Evolutionary conservation across 2,888 invertebrate species (phyloP).

Genomic region (Thyatira batis): DNA sequence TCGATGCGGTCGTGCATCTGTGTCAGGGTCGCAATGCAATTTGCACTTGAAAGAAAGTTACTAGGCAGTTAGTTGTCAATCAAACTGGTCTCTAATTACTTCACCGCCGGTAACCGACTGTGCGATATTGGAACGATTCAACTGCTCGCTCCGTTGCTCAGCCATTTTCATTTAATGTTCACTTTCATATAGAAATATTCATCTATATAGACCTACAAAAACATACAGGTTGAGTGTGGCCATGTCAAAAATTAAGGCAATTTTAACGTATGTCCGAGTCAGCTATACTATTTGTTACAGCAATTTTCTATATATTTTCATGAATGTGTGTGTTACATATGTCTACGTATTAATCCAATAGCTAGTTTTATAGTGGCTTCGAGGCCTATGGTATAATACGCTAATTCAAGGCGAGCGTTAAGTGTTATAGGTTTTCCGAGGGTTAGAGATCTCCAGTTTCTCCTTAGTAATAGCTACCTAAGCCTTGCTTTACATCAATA

Average conservation of each 20-base stretch:
- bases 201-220: too few species aligned
- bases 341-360: neutral
- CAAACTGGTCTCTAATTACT: neutral
- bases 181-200: neutral
- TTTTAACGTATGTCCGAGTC: too few species aligned
- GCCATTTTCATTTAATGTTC: neutral
- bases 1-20: neutral
- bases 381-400: neutral
- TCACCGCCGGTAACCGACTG: neutral
- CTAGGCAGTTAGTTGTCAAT: neutral
- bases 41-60: neutral
- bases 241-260: too few species aligned
- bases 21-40: neutral
- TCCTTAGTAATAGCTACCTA: neutral
- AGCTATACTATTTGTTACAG: too few species aligned
- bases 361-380: neutral
- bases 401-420: neutral
- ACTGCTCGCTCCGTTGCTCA: neutral
- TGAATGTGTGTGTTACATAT: too few species aligned
- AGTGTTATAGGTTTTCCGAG: neutral
- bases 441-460: neutral
- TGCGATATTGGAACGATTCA: neutral
- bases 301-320: too few species aligned
- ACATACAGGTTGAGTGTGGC: too few species aligned
- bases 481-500: neutral